phyloP scores from a whole-genome alignment of 2,888 invertebrate species.

The Bursaphelenchus okinawaensis region DNA sequence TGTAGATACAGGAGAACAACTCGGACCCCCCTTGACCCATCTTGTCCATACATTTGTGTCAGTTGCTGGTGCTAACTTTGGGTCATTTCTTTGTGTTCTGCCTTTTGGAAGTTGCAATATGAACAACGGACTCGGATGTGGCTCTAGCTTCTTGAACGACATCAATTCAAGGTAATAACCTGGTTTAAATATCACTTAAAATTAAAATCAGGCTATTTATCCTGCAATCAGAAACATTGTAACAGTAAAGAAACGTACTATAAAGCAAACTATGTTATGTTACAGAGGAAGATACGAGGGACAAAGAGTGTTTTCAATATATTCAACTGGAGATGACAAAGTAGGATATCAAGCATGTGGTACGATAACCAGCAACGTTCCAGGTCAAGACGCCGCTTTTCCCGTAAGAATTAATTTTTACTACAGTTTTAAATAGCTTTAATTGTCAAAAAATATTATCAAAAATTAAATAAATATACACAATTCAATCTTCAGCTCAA shows the following conservation, averaged over 20 bases:
- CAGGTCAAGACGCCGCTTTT: constrained; percentile 38
- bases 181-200: not conserved
- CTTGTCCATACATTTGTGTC: constrained; percentile 48
- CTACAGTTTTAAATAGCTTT: not conserved
- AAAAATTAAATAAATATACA: not conserved
- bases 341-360: constrained; percentile 51
- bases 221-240: no score
- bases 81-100: constrained; percentile 48
- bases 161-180: constrained; percentile 39
- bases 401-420: no score
- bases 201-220: not conserved
- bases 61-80: constrained; percentile 48
- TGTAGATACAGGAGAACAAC: constrained; percentile 47
- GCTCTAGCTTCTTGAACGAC: constrained; percentile 39
- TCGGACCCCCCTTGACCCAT: constrained; percentile 43
- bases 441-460: no score
- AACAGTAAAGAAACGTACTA: not conserved
- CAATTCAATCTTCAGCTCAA: constrained; percentile 28
- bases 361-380: constrained; percentile 37
- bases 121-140: constrained; percentile 47
- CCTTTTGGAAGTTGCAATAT: constrained; percentile 52
- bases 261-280: no score
- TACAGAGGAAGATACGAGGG: constrained; percentile 45
- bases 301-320: constrained; percentile 44
- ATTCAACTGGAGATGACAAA: constrained; percentile 47